Evolutionary conservation across 2,113 vertebrate species (phyloP).

Genomic region (Sphyrna mokarran): DNA sequence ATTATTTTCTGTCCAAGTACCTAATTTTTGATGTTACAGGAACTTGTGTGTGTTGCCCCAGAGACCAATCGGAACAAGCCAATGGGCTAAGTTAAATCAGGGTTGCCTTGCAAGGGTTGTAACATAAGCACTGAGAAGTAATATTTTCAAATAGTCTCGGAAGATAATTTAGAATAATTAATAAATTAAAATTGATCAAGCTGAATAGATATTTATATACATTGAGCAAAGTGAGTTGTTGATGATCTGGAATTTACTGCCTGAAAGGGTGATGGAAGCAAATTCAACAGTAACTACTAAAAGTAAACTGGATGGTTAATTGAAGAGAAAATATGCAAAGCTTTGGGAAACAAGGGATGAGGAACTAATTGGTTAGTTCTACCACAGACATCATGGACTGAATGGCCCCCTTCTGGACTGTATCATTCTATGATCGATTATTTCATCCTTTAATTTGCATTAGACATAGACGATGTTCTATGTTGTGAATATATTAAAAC

Average conservation of each 20-base stretch:
- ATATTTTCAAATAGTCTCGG: background rate
- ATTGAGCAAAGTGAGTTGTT: background rate
- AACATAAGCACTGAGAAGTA: background rate
- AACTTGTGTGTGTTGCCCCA: background rate
- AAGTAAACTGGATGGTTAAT: background rate
- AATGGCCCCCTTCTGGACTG: background rate
- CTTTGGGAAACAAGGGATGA: background rate
- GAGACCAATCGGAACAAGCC: background rate
- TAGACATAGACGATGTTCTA: background rate
- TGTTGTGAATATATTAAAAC: background rate
- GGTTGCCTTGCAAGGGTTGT: background rate
- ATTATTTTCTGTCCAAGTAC: background rate
- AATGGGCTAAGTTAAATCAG: background rate
- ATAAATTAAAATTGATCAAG: background rate
- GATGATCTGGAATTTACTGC: background rate
- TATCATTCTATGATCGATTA: background rate
- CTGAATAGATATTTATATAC: background rate
- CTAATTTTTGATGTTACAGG: background rate
- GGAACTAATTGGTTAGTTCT: background rate
- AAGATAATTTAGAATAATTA: background rate
- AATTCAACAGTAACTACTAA: background rate
- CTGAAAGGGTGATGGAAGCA: background rate
- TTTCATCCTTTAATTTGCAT: background rate
- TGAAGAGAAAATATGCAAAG: background rate
- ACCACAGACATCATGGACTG: background rate